Conservation (phyloP, 53 echinoderm and acorn worm genomes). For the Echinarachnius parma region DNA sequence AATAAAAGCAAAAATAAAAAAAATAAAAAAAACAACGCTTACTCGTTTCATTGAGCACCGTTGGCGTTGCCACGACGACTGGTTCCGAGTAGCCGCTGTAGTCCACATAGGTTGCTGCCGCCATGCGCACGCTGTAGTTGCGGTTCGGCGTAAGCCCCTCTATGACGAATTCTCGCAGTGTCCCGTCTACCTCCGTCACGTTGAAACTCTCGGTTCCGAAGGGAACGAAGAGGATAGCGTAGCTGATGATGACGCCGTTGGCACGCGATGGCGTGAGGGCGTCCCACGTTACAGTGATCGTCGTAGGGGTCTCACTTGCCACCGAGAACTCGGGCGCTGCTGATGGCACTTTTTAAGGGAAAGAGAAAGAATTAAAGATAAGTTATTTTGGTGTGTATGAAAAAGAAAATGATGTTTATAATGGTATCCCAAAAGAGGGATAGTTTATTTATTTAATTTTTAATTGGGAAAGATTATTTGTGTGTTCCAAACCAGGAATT, state of each 20-base stretch:
- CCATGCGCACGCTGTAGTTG: conserved; percentile 63
- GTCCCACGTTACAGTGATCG: conserved; percentile 57
- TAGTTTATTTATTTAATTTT: too few species aligned
- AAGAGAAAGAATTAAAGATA: too few species aligned
- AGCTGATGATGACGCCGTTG: conserved; percentile 55
- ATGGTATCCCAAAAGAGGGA: too few species aligned
- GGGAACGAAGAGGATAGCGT: conserved; percentile 17
- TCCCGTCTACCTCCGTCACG: conserved; percentile 14
- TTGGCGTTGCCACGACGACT: conserved; percentile 41
- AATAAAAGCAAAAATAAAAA: too few species aligned
- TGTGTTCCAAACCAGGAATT: too few species aligned
- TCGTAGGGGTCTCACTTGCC: conserved; percentile 53
- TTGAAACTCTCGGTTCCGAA: background rate
- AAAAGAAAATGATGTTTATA: too few species aligned
- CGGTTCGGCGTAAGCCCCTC: conserved; percentile 26
- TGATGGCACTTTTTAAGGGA: conserved; percentile 37
- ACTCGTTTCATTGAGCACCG: conserved; percentile 33
- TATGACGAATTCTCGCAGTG: conserved; percentile 36
- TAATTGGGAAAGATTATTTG: too few species aligned
- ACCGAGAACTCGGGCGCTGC: conserved; percentile 51
- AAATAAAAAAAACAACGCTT: too few species aligned
- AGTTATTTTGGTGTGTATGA: too few species aligned
- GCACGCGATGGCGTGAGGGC: conserved; percentile 19
- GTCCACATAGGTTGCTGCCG: conserved; percentile 55
- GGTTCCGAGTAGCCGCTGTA: conserved; percentile 43